Percentiles rank a stretch among this genome's conserved stretches.
Conservation (phyloP, 2,888 invertebrate genomes). For the Ecliptopera silaceata region DNA sequence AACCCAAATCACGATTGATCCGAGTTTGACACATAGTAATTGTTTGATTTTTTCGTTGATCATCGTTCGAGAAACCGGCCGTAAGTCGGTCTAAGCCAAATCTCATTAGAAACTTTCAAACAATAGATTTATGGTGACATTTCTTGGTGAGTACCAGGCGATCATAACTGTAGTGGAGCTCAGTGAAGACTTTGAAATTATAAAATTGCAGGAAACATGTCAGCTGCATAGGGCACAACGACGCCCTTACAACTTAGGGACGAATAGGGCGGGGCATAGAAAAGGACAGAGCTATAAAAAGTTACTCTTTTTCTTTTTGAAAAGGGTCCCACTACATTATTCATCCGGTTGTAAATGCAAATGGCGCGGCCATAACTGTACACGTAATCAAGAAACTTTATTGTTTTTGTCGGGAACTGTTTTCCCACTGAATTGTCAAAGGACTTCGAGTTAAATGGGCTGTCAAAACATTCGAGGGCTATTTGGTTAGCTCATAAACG, state of each 20-base stretch:
- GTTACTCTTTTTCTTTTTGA: constrained; percentile 30
- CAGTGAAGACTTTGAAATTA: neutral
- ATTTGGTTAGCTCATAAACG: constrained; percentile 11
- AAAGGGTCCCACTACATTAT: constrained; percentile 57
- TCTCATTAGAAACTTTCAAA: constrained; percentile 17
- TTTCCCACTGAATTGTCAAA: constrained; percentile 23
- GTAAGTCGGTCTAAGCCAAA: neutral
- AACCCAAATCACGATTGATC: too few relatives aligned
- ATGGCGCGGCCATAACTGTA: constrained; percentile 53
- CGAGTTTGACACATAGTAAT: too few relatives aligned
- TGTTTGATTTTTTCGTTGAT: too few relatives aligned
- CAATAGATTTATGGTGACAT: constrained; percentile 36
- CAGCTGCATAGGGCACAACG: constrained; percentile 15
- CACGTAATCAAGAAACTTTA: constrained; percentile 55
- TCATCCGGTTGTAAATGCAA: constrained; percentile 61
- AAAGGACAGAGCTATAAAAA: constrained; percentile 32
- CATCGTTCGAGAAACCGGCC: too few relatives aligned
- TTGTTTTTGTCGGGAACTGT: constrained; percentile 44
- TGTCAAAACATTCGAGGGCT: constrained; percentile 23
- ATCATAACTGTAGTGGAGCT: constrained; percentile 24
- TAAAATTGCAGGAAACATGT: neutral
- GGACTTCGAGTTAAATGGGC: constrained; percentile 24
- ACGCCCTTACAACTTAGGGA: constrained; percentile 29
- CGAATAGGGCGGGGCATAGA: constrained; percentile 32
- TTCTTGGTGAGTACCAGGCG: constrained; percentile 34